Evolutionary conservation across 2,797 vertebrate genomes (phyloP).

Genomic region (Lerista edwardsae): DNA sequence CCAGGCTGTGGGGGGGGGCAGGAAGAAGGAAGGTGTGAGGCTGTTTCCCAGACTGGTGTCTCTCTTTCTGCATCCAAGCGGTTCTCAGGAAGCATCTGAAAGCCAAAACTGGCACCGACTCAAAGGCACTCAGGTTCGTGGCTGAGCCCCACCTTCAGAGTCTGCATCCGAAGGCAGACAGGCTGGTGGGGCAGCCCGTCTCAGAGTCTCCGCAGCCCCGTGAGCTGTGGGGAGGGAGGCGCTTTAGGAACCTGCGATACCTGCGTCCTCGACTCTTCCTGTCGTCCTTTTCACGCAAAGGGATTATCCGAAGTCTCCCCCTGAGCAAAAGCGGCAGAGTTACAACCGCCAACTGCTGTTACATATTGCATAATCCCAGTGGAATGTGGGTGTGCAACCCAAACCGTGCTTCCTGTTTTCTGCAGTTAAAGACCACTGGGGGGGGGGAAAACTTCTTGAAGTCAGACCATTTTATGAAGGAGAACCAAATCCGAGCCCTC

Average conservation of each 20-base stretch:
- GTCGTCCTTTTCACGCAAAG: neutral
- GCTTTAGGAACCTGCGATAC: neutral
- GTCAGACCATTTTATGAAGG: constrained; percentile 6
- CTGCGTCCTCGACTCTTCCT: neutral
- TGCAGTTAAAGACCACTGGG: constrained; percentile 38
- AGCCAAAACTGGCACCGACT: neutral
- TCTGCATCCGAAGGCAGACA: neutral
- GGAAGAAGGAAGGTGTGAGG: too few relatives aligned
- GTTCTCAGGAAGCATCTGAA: neutral
- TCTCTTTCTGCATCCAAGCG: neutral
- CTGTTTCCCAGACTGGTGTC: neutral
- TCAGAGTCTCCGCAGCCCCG: neutral
- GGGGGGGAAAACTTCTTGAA: neutral
- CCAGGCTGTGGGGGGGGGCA: neutral
- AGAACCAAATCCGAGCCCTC: too few relatives aligned
- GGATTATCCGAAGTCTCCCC: neutral
- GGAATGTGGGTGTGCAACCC: constrained; percentile 64
- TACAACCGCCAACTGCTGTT: neutral
- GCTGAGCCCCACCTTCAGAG: neutral
- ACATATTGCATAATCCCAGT: constrained; percentile 72
- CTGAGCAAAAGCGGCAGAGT: constrained; percentile 46
- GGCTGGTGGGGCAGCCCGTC: accelerated
- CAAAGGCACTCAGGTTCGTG: neutral
- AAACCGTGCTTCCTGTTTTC: constrained; percentile 71
- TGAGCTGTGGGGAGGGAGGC: too few relatives aligned